phyloP scores from a whole-genome alignment of 35 echinoderm and acorn worm genomes.

The Eucidaris tribuloides region DNA sequence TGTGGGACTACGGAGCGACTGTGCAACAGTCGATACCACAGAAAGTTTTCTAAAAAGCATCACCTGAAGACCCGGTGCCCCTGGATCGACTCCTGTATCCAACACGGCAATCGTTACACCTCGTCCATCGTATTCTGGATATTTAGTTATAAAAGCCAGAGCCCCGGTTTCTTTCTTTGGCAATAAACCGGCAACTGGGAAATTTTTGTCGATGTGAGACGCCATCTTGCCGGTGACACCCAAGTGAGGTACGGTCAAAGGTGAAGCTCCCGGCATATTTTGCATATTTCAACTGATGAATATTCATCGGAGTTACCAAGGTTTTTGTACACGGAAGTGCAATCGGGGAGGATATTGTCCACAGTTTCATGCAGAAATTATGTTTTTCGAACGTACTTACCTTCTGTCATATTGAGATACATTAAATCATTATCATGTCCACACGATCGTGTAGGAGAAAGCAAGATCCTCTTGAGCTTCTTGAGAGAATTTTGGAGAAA shows the following conservation, averaged over 20 bases:
- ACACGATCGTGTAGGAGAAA: slow-evolving; percentile 40
- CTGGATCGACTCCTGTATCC: slow-evolving; percentile 99
- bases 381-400: too few relatives aligned
- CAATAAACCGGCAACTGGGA: slow-evolving; percentile 74
- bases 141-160: slow-evolving; percentile 76
- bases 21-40: too few relatives aligned
- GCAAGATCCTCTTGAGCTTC: slow-evolving; percentile 60
- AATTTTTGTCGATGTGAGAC: slow-evolving; percentile 74
- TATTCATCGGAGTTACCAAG: slow-evolving; percentile 18
- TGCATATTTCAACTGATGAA: neutral
- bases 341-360: too few relatives aligned
- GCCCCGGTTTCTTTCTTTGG: slow-evolving; percentile 98
- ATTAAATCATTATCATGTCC: slow-evolving; percentile 74
- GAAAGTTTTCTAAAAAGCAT: too few relatives aligned
- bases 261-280: neutral
- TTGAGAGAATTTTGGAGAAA: slow-evolving; percentile 80
- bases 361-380: too few relatives aligned
- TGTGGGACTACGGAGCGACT: too few relatives aligned
- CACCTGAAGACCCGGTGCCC: slow-evolving; percentile 95
- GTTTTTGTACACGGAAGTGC: neutral
- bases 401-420: too few relatives aligned
- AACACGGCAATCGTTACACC: slow-evolving; percentile 87
- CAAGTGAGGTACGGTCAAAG: slow-evolving; percentile 26
- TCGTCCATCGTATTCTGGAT: slow-evolving; percentile 98
- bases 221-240: slow-evolving; percentile 68